phyloP scores from a whole-genome alignment of 2,888 invertebrate genomes.

The Parnassius smintheus region DNA sequence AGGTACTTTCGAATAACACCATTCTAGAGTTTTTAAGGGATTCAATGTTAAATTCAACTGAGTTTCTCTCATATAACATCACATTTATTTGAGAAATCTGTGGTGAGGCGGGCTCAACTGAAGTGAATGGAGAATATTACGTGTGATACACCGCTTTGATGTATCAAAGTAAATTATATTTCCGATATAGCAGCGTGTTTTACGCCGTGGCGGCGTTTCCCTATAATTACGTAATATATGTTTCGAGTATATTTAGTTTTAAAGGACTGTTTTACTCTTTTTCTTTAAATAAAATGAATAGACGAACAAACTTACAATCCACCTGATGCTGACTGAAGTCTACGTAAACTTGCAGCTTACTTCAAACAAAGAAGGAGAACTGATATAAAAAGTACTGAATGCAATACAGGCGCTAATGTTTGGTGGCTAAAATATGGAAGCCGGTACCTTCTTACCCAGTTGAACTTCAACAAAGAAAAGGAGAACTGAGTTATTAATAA shows the following conservation, averaged over 20 bases:
- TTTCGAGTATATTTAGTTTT: slow-evolving; percentile 5
- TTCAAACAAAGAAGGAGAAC: too few species aligned
- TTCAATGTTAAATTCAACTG: slow-evolving; percentile 28
- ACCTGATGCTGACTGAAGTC: too few species aligned
- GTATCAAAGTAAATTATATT: slow-evolving; percentile 53
- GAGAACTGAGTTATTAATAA: too few species aligned
- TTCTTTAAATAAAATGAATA: background rate
- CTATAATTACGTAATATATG: slow-evolving; percentile 39
- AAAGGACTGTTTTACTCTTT: background rate
- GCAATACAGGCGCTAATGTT: too few species aligned
- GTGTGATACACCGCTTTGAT: slow-evolving; percentile 43
- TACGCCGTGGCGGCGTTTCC: slow-evolving; percentile 31
- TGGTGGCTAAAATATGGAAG: too few species aligned
- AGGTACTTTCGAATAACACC: slow-evolving; percentile 26
- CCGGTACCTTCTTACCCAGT: too few species aligned
- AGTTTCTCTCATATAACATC: slow-evolving; percentile 30
- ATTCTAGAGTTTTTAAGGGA: slow-evolving; percentile 19
- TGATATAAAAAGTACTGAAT: too few species aligned
- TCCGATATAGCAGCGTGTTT: slow-evolving; percentile 32
- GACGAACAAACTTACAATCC: too few species aligned
- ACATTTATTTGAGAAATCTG: slow-evolving; percentile 37
- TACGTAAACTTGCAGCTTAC: too few species aligned
- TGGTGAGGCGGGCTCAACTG: slow-evolving; percentile 34
- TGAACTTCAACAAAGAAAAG: too few species aligned
- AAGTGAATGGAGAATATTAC: slow-evolving; percentile 43